phyloP scores from a whole-genome alignment of 2,888 invertebrate genomes.

The Lutraria lutraria region DNA sequence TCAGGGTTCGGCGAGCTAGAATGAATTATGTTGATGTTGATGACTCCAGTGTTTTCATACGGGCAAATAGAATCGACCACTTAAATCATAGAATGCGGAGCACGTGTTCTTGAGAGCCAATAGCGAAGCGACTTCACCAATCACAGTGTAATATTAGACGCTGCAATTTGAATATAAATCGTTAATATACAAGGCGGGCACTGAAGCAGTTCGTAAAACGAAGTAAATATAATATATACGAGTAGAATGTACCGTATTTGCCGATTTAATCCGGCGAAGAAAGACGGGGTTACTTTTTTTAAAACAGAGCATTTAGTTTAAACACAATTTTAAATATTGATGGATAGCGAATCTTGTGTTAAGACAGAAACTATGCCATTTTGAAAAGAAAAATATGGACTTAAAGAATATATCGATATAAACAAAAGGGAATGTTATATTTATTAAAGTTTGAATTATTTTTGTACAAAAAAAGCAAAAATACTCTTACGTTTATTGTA shows the following conservation, averaged over 20 bases:
- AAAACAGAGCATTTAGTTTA: neutral
- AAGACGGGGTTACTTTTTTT: neutral
- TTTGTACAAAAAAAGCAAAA: neutral
- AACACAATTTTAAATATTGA: neutral
- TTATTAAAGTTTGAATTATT: neutral
- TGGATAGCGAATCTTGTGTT: neutral
- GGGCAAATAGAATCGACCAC: slow-evolving; percentile 74
- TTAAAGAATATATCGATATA: neutral
- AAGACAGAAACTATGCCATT: neutral
- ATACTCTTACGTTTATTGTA: neutral
- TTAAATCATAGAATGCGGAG: slow-evolving; percentile 75
- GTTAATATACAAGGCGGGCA: neutral
- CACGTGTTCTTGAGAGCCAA: slow-evolving; percentile 78
- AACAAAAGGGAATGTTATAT: neutral
- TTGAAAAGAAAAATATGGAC: neutral
- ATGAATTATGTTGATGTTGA: slow-evolving; percentile 82
- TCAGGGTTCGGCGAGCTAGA: slow-evolving; percentile 77
- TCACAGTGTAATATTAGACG: slow-evolving; percentile 59
- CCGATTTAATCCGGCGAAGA: neutral
- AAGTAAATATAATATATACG: slow-evolving; percentile 9
- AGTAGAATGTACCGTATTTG: neutral
- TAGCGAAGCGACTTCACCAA: slow-evolving; percentile 63
- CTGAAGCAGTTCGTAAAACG: neutral
- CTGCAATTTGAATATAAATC: slow-evolving; percentile 70
- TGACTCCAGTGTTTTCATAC: slow-evolving; percentile 73